Conservation (phyloP, 92 coral and sea anemone species). For the Zoanthus sansibaricus region DNA sequence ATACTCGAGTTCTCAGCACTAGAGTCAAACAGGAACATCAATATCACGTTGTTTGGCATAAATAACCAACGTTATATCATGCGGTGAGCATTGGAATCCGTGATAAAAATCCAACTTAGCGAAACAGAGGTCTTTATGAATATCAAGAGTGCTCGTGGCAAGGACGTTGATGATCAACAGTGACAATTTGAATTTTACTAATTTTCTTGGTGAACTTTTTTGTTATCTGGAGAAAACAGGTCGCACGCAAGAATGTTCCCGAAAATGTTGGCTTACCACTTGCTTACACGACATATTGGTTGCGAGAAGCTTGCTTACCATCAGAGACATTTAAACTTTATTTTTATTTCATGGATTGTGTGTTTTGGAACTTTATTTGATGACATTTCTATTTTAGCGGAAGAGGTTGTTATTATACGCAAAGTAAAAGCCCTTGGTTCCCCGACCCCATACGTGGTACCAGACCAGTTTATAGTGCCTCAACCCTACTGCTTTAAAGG, state of each 20-base stretch:
- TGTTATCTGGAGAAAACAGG: neutral
- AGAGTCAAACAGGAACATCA: neutral
- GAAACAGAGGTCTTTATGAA: neutral
- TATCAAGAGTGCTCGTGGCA: neutral
- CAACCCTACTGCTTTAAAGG: slow-evolving; percentile 7
- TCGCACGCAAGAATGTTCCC: neutral
- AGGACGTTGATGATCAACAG: neutral
- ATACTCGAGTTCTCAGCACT: neutral
- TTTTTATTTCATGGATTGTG: neutral
- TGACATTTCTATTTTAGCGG: neutral
- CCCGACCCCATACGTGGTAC: neutral
- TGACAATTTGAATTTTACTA: neutral
- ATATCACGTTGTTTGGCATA: neutral
- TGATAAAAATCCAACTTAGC: neutral
- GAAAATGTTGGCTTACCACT: neutral
- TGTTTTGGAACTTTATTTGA: neutral
- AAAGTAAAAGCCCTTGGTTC: too few species aligned
- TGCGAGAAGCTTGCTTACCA: too few species aligned
- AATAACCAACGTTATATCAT: neutral
- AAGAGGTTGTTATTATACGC: neutral
- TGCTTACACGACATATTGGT: neutral
- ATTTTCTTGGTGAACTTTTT: neutral
- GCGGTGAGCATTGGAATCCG: neutral
- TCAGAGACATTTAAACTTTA: neutral
- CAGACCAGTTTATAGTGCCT: slow-evolving; percentile 1